Percentiles rank a stretch among this genome's conserved stretches.
Evolutionary conservation across 2,888 invertebrate species (phyloP).

Genomic region (Trissonchulus sp.): DNA sequence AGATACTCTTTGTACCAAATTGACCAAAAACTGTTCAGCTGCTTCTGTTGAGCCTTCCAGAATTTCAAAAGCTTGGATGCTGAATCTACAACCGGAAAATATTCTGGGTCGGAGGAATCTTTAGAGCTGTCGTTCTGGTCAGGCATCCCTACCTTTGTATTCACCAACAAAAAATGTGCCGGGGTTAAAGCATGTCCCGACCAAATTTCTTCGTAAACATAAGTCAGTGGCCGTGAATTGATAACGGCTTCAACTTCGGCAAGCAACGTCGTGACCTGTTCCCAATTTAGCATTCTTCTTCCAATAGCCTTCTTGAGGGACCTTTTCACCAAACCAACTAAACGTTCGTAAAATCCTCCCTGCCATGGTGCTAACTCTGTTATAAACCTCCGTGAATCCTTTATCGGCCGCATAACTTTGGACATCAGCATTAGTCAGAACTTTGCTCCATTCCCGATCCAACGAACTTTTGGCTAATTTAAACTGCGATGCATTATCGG

Average conservation of each 20-base stretch:
- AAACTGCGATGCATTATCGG: slow-evolving; percentile 54
- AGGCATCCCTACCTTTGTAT: no score
- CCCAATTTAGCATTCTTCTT: slow-evolving; percentile 19
- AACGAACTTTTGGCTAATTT: slow-evolving; percentile 49
- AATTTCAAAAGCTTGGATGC: background rate
- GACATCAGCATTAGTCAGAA: background rate
- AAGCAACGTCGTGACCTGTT: slow-evolving; percentile 21
- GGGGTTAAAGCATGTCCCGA: slow-evolving; percentile 2
- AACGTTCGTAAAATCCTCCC: slow-evolving; percentile 55
- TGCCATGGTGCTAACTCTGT: slow-evolving; percentile 54
- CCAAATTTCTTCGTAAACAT: slow-evolving; percentile 4
- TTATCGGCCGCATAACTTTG: slow-evolving; percentile 23
- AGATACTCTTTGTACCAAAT: slow-evolving; percentile 16
- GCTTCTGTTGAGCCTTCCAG: slow-evolving; percentile 16
- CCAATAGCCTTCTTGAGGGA: slow-evolving; percentile 24
- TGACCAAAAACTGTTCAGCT: slow-evolving; percentile 14
- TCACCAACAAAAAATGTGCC: slow-evolving; percentile 11
- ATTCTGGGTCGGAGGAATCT: no score
- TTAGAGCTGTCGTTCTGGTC: no score
- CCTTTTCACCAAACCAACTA: slow-evolving; percentile 52
- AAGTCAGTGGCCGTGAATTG: slow-evolving; percentile 25
- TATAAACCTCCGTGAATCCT: slow-evolving; percentile 48
- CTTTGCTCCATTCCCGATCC: slow-evolving; percentile 28
- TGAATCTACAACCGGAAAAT: no score
- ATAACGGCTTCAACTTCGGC: slow-evolving; percentile 30